Base-by-base conservation (phyloP, 35 echinoderm and acorn worm genomes). In the Nesometra sesokonis region DNA sequence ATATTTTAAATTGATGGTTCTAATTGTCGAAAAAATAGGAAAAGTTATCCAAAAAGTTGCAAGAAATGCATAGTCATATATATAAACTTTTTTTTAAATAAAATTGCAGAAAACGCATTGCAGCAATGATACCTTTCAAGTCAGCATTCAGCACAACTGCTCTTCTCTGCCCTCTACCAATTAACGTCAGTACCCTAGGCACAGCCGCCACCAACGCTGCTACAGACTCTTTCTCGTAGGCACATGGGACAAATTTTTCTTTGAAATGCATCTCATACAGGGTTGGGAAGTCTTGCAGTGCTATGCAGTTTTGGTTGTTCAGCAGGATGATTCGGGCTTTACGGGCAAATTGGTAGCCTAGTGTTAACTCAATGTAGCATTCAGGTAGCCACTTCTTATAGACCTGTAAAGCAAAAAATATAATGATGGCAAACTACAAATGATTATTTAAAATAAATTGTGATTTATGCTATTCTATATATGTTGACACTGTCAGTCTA, bases 301-400 rank as follows among this genome's bases (percentile, higher is more conserved):
- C 86, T 39, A 99, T 82, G 17, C 88, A 79, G 17, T 93, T 89
- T 11, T 86, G 77, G 23, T 57, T 35, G 0, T 85, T 84, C 3
- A 86, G 57, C 17, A 99, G 90, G 8, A 99, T 88, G 0, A 77
- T 76, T 21, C 93, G 88, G 36, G 90, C 92, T 19, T 82, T 85
- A 31, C 93, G 86, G 0, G 96, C 96, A 94, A 99, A 99, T 88
- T 99, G 92, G 86, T 99, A 91, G 77, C 85, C 82, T 31, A 85
- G 92, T 0, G 92, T 99, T 17, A 99, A 79, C 38, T 94, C 93
- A 0, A 92, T 84, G 35, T 83, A 34, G 86, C 89, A 89, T n/a
- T 85, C 77, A 29, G 92, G 93, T 29, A 85, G 79, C 96, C 96
- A 99, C 52, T 99, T 93, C 80, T 94, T 85, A n/a, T 85, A 85